These are phyloP conservation scores for Capreolus pygargus DNA, from an alignment of 2,113 vertebrate genomes.

Conservation along the genomic window DNA sequence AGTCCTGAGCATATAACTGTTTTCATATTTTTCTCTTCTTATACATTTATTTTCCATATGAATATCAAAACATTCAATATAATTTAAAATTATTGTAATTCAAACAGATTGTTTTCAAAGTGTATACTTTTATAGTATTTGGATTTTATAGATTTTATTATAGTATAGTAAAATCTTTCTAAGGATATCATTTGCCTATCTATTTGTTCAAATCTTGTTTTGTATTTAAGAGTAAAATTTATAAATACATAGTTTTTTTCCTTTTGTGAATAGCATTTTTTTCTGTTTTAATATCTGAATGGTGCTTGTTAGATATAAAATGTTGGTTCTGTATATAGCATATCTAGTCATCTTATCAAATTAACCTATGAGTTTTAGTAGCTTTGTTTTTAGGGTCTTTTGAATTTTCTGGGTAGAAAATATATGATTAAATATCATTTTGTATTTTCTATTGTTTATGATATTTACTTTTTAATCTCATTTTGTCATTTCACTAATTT, in stretches of 20 bases:
- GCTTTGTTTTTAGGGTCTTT: neutral
- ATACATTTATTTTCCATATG: neutral
- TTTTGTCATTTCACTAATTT: neutral
- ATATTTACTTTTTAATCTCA: neutral
- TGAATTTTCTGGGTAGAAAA: neutral
- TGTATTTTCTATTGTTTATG: neutral
- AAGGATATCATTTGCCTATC: neutral
- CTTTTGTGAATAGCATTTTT: neutral
- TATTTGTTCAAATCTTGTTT: conserved; percentile 10
- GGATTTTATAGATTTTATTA: neutral
- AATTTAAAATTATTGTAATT: neutral
- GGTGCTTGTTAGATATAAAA: neutral
- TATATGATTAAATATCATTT: neutral
- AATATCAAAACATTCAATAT: neutral
- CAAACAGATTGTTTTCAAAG: neutral
- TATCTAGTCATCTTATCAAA: neutral
- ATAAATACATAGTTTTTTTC: neutral
- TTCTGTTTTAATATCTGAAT: neutral
- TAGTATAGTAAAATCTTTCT: neutral
- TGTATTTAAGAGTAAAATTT: conserved; percentile 3
- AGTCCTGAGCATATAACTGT: neutral
- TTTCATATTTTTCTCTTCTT: conserved; percentile 19
- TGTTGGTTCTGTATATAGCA: neutral
- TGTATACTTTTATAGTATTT: neutral
- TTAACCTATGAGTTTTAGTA: neutral